These are phyloP conservation scores for Chrysolina oricalcia DNA, from an alignment of 2,888 invertebrate species.

Conservation along the genomic window DNA sequence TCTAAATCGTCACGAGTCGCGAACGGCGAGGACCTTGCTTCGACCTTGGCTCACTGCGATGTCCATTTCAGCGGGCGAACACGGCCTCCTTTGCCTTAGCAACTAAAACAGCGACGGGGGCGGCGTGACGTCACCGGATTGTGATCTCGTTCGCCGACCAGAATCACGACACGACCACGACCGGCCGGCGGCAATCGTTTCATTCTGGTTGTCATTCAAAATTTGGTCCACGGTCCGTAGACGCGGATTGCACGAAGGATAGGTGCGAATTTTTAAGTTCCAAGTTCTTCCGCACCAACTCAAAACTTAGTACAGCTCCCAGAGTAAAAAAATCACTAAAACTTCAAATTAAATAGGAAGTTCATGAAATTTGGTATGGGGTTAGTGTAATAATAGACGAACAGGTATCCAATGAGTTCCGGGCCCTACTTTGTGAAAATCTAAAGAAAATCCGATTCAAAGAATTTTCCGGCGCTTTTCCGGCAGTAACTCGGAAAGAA, in stretches of 20 bases:
- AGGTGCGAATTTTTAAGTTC: background rate
- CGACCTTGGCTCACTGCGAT: slow-evolving; percentile 62
- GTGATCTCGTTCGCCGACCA: slow-evolving; percentile 53
- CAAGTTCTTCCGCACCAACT: too few relatives aligned
- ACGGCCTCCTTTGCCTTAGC: slow-evolving; percentile 54
- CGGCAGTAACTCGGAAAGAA: too few relatives aligned
- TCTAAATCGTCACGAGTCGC: slow-evolving; percentile 13
- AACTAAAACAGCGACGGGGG: slow-evolving; percentile 60
- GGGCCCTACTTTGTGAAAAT: too few relatives aligned
- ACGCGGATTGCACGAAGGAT: background rate
- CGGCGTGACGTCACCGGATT: slow-evolving; percentile 62
- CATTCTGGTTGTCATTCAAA: background rate
- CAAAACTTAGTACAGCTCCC: too few relatives aligned
- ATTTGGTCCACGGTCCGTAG: background rate
- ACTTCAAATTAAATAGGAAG: too few relatives aligned
- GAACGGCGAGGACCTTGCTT: slow-evolving; percentile 54
- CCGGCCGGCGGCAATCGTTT: slow-evolving; percentile 27
- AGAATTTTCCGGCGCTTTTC: too few relatives aligned
- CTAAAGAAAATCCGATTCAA: too few relatives aligned
- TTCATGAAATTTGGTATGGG: too few relatives aligned
- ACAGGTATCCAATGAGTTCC: too few relatives aligned
- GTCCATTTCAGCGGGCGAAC: slow-evolving; percentile 56
- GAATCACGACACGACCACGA: slow-evolving; percentile 5
- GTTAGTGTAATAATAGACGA: too few relatives aligned
- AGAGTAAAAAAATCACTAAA: too few relatives aligned